Base-by-base conservation (phyloP, 2,888 invertebrate genomes). In the Phortica okadai region DNA sequence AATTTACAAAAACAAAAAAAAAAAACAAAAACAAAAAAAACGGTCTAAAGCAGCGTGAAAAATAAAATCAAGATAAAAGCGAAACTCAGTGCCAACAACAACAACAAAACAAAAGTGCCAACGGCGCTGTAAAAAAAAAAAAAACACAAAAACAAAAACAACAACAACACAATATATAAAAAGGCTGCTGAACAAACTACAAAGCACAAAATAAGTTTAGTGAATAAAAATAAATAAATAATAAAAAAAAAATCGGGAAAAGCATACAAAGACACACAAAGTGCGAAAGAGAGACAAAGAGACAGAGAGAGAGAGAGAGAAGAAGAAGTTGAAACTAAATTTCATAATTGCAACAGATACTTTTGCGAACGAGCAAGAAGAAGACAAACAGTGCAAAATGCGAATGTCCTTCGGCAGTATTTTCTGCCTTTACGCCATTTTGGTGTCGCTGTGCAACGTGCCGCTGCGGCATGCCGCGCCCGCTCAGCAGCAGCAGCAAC, bases 11-110 rank as follows among this genome's bases (percentile, higher is more conserved):
- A 67, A 67, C 78, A 82, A 78, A 72, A 76, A 76, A 3, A 79
- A 77, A 77, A 79, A 80, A 75, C 75, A 77, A 75, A 11, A 11
- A 42, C 44, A 67, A 77, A 82, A 78, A 72, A 67, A 83, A 81
- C 81, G 78, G 78, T 77, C 79, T 83, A 83, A 82, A 83, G 80
- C 79, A 84, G 82, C 78, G 76, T 78, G 73, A 75, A 76, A 56
- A 4, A 67, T 44, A 56, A 21, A 72, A 69, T 21, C 72, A 76
- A 16, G 7, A 66, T 74, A 79, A 64, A 54, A 44, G 74, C 74
- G 73, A 70, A 74, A 79, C 73, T 76, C 67, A 66, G 67, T 59
- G 66, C 59, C 76, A 76, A 74, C 74, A 81, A 74, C 33, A 33
- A 33, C 33, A 33, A 33, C 33, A 33, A 5, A 67, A 74, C 64